Conservation (phyloP, 2,113 vertebrate genomes). For the Columba livia region DNA sequence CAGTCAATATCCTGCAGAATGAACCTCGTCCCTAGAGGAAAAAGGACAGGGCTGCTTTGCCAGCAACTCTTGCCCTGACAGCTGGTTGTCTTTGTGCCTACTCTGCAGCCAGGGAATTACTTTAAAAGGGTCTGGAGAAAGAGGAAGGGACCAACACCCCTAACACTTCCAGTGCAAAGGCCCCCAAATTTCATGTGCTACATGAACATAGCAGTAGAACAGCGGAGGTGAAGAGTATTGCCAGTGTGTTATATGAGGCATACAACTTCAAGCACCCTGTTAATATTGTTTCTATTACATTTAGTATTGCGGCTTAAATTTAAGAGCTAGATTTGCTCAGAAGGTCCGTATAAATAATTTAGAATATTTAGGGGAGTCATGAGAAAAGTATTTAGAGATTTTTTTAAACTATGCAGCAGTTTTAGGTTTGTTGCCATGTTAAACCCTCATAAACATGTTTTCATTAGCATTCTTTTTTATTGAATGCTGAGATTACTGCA, state of each 20-base stretch:
- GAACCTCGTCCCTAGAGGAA: background rate
- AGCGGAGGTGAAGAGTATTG: background rate
- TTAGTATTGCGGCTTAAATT: slow-evolving; percentile 4
- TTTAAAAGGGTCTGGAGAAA: background rate
- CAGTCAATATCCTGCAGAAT: background rate
- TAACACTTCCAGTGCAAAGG: background rate
- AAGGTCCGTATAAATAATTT: slow-evolving; percentile 25
- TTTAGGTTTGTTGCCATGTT: slow-evolving; percentile 21
- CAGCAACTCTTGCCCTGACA: background rate
- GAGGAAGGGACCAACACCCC: background rate
- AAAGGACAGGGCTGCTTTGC: background rate
- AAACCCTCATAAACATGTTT: slow-evolving; percentile 30
- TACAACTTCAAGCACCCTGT: background rate
- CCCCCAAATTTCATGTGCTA: background rate
- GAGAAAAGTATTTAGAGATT: slow-evolving; percentile 2
- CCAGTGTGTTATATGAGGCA: background rate
- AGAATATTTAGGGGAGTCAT: slow-evolving; percentile 1
- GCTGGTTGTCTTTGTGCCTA: background rate
- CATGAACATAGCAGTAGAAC: background rate
- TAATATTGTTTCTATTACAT: background rate
- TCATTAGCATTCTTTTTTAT: slow-evolving; percentile 31
- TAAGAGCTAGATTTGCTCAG: slow-evolving; percentile 9
- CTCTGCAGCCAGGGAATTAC: background rate
- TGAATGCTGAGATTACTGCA: slow-evolving; percentile 27
- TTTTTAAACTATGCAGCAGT: background rate